Base-by-base conservation (phyloP, 2,797 vertebrate species). In the Tenualosa ilisha region DNA sequence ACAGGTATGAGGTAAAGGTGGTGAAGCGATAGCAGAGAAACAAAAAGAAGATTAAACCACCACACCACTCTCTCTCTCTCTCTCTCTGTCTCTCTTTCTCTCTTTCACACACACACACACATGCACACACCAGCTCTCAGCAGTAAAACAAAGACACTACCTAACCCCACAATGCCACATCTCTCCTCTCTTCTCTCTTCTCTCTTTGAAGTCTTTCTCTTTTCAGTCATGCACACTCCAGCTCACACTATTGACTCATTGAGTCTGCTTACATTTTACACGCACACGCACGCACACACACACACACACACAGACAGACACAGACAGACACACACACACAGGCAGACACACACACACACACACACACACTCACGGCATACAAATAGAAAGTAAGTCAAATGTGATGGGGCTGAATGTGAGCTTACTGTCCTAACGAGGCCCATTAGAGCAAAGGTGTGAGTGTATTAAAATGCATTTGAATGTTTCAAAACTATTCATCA, bases 271-370 rank as follows among this genome's bases (percentile, higher is more conserved):
- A 75, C 3, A 40, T 61, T 26, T 43, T 15, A 72, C 65, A 72
- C 26, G 31, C 63, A 68, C 63, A 68, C 63, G 11, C 24, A 68
- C 63, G 31, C 63, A 68, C 63, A 68, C 63, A 68, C 63, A 68
- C 31, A 40, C 65, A 40, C 65, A 72, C 31, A 17, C 31, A 72
- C 65, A 40, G 31, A 15, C 31, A 15, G 0, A 11, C 22, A 26
- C 61, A 26, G 5, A 26, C 63, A 61, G 7, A 61, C 17, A 61
- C 24, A 12, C 63, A 68, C 63, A 68, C 3, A 31, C 63, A 31
- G 0, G 31, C 31, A 31, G 0, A 31, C 63, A 13, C 63, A 68
- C 63, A 31, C n/a, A 8, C 65, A 72, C 31, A 17, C 31, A 72
- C 65, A 40, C 65, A 15, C 31, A n/a, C 37, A 40, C 13, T 9